phyloP scores from a whole-genome alignment of 1,140 invertebrate genomes.

The Ceratosolen fusciceps region DNA sequence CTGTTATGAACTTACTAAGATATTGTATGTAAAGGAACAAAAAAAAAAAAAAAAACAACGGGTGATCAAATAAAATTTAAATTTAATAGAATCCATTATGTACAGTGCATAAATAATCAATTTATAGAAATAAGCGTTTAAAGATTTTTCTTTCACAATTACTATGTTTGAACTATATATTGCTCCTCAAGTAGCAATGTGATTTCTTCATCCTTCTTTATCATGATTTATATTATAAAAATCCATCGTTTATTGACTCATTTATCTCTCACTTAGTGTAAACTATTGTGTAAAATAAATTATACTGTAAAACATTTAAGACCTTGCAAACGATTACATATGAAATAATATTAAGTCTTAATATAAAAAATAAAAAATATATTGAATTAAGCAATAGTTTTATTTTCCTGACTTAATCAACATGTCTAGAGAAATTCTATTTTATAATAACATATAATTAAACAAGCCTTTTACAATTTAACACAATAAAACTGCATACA shows the following conservation, averaged over 20 bases:
- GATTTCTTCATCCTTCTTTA: neutral
- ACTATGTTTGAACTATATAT: conserved; percentile 23
- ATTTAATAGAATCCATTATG: conserved; percentile 44
- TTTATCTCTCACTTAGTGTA: neutral
- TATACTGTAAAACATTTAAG: neutral
- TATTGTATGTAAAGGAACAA: neutral
- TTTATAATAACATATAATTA: too few species aligned
- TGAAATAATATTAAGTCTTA: neutral
- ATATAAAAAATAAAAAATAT: conserved; percentile 10
- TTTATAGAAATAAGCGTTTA: conserved; percentile 35
- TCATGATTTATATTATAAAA: too few species aligned
- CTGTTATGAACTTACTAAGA: neutral
- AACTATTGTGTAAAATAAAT: neutral
- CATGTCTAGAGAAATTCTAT: too few species aligned
- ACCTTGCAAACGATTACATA: neutral
- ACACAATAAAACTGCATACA: too few species aligned
- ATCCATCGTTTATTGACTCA: neutral
- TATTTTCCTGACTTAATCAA: neutral
- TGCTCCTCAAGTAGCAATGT: neutral
- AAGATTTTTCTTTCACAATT: conserved; percentile 38
- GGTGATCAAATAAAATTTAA: conserved; percentile 15
- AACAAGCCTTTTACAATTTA: too few species aligned
- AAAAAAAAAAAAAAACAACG: conserved; percentile 6
- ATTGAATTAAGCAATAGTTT: neutral
- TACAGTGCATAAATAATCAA: conserved; percentile 39